These are phyloP conservation scores for Phalloptychus januarius DNA, from an alignment of 2,797 vertebrate genomes.

Conservation along the genomic window DNA sequence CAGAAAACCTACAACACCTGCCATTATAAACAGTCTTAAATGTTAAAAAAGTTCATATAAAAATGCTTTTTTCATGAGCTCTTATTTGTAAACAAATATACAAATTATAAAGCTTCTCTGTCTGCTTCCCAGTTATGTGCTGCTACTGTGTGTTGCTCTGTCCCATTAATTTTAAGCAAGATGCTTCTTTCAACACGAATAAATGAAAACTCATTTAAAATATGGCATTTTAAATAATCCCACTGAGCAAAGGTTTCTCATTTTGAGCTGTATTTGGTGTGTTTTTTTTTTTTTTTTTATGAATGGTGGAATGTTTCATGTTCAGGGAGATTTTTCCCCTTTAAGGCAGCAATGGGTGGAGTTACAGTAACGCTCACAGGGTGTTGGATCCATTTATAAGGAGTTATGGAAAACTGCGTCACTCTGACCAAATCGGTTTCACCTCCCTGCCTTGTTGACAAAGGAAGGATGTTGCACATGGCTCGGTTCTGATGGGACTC, in stretches of 20 bases:
- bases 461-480: conserved; percentile 66
- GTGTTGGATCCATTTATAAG: conserved; percentile 63
- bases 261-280: neutral
- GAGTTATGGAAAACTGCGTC: conserved; percentile 65
- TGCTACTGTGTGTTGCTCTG: neutral
- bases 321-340: conserved; percentile 31
- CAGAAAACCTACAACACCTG: neutral
- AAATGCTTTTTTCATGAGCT: neutral
- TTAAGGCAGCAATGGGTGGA: conserved; percentile 69
- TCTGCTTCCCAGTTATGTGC: neutral
- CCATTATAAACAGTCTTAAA: neutral
- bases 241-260: neutral
- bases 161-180: neutral
- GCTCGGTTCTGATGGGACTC: conserved; percentile 33
- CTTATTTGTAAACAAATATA: neutral
- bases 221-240: neutral
- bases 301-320: neutral
- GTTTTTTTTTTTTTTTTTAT: neutral
- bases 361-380: conserved; percentile 38
- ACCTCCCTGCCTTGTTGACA: conserved; percentile 60
- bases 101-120: neutral
- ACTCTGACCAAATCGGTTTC: conserved; percentile 53
- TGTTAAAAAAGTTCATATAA: neutral
- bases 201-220: neutral
- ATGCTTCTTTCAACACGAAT: neutral